Evolutionary conservation across 2,113 vertebrate species (phyloP).

Genomic region (Melanocharis versteri): DNA sequence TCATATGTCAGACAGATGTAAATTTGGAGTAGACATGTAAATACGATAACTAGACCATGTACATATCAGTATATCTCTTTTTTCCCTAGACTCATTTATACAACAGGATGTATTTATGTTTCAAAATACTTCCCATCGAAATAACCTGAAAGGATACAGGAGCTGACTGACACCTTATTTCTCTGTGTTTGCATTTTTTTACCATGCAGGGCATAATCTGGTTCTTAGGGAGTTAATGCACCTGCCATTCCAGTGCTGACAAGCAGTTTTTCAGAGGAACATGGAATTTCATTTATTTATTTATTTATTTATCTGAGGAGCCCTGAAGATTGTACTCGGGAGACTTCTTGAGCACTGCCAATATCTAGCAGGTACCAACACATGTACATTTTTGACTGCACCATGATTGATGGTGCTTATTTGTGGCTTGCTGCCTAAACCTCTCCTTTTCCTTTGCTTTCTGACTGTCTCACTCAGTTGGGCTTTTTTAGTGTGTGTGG

Average conservation of each 20-base stretch:
- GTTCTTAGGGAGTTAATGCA: slow-evolving; percentile 86
- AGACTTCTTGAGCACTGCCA: slow-evolving; percentile 81
- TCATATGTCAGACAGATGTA: neutral
- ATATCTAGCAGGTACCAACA: slow-evolving; percentile 80
- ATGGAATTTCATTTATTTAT: slow-evolving; percentile 44
- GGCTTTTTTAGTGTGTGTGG: neutral
- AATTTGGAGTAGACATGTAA: neutral
- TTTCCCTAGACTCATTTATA: neutral
- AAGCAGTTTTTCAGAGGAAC: slow-evolving; percentile 78
- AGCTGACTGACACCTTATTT: slow-evolving; percentile 60
- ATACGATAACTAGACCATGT: neutral
- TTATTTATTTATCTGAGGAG: slow-evolving; percentile 63
- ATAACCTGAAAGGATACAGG: neutral
- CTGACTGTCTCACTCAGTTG: neutral
- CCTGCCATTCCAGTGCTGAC: slow-evolving; percentile 93
- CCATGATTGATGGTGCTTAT: slow-evolving; percentile 91
- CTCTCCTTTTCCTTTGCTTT: slow-evolving; percentile 64
- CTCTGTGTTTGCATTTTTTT: slow-evolving; percentile 63
- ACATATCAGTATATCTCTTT: neutral
- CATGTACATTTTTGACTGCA: slow-evolving; percentile 82
- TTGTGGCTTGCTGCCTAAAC: slow-evolving; percentile 83
- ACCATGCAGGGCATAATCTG: slow-evolving; percentile 81
- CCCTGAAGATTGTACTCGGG: slow-evolving; percentile 66
- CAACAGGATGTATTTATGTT: neutral
- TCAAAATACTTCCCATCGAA: neutral